Conservation (phyloP, 23 tunicate species). For the Styela clava region DNA sequence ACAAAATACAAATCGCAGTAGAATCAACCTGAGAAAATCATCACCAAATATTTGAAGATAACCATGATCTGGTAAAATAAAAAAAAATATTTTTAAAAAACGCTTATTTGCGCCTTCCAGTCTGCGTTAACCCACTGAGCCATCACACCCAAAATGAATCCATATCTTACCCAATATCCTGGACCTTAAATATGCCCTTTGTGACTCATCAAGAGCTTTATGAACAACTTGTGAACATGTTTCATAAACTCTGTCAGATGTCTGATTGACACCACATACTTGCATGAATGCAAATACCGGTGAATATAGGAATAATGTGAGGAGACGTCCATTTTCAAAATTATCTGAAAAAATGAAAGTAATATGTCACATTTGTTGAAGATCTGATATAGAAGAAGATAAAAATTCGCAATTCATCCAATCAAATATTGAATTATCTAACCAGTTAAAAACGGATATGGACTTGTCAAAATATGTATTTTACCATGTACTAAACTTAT, state of each 20-base stretch:
- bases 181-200: conserved; percentile 56
- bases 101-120: too few relatives aligned
- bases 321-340: conserved; percentile 38
- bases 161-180: conserved; percentile 52
- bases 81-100: neutral
- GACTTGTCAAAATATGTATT: too few relatives aligned
- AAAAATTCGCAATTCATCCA: neutral
- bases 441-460: neutral
- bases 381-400: neutral
- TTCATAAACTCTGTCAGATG: conserved; percentile 70
- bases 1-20: conserved; percentile 79
- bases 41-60: conserved; percentile 77
- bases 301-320: conserved; percentile 67
- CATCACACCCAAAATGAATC: neutral
- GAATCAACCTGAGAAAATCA: conserved; percentile 65
- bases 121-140: too few relatives aligned
- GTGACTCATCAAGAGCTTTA: conserved; percentile 52
- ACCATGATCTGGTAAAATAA: conserved; percentile 49
- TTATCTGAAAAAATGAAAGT: conserved; percentile 29
- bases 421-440: neutral
- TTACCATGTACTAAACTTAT: too few relatives aligned
- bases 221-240: conserved; percentile 51
- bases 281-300: conserved; percentile 74
- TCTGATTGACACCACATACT: conserved; percentile 53
- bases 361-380: too few relatives aligned